Base-by-base conservation (phyloP, 2,797 vertebrate genomes). In the Sebastiscus albofasciatus region DNA sequence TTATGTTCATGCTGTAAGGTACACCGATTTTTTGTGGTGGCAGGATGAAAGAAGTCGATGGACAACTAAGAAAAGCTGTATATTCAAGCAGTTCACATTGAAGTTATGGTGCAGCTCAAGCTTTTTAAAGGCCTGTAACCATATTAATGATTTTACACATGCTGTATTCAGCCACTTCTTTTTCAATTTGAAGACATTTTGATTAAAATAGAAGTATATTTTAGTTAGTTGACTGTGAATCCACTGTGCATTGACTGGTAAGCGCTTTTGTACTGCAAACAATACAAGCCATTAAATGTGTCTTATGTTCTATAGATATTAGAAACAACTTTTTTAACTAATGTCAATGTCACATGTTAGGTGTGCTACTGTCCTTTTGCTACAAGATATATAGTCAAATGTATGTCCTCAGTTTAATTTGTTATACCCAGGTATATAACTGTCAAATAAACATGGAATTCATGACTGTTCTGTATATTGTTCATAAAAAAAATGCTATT, bases 151-250 rank as follows among this genome's bases (percentile, higher is more conserved):
- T 13, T 36, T 67, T 6, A 67, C 18, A 66, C 18, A 42, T 52
- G 22, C 24, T 59, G 46, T 70, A 39, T 42, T 80, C 16, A 70
- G n/a, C 10, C 33, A 52, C 36, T 36, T 29, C 22, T 33, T 68
- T 75, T 79, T 68, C 13, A 64, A 49, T 54, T 27, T 31, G 10
- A 65, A 62, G 65, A 67, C 42, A 64, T 55, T 81, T 81, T 66
- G 4, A 76, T 56, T 39, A 31, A 79, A 72, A 22, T 46, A 62
- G 36, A 76, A 66, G 6, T 77, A 42, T 75, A 72, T 85, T 68
- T 85, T 73, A 68, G 86, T 67, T 85, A 72, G 77, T 52, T 67
- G 62, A 81, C 31, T 78, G 65, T 77, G 46, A 87, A 75, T 56
- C n/a, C 56, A 27, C 13, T 85, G n/a, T 68, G 56, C 54, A 70